Percentiles rank a stretch among this genome's conserved stretches.
These are phyloP conservation scores for Hypocryptadius cinnamomeus DNA, from an alignment of 2,113 vertebrate species.

Conservation along the genomic window DNA sequence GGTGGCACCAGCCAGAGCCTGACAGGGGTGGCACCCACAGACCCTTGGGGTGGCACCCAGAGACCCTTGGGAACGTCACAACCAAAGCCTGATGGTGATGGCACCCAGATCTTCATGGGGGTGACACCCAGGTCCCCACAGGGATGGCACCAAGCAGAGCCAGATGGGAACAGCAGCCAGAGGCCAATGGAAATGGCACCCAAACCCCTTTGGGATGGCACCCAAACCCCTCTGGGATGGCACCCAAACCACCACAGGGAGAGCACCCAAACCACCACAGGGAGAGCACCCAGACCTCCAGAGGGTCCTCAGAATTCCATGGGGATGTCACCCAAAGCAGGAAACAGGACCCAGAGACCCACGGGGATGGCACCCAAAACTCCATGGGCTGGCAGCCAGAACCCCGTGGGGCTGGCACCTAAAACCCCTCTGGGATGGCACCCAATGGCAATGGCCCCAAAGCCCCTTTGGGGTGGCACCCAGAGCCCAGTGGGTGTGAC, in stretches of 20 bases:
- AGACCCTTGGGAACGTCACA: accelerated
- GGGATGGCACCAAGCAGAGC: background rate
- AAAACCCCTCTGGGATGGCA: accelerated
- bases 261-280: background rate
- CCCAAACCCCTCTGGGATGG: background rate
- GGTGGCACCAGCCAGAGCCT: too few relatives aligned
- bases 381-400: accelerated
- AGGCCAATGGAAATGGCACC: background rate
- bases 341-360: too few relatives aligned
- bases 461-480: accelerated
- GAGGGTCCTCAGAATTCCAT: background rate
- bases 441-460: background rate
- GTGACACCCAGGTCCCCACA: background rate
- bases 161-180: background rate
- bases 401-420: accelerated
- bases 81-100: accelerated
- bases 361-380: accelerated
- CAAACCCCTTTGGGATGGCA: accelerated
- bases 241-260: background rate
- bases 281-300: background rate
- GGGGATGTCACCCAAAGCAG: too few relatives aligned
- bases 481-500: accelerated
- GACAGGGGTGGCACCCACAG: background rate
- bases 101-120: accelerated
- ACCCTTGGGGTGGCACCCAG: background rate